Evolutionary conservation across 2,888 invertebrate species (phyloP).

Genomic region (Gortyna flavago): DNA sequence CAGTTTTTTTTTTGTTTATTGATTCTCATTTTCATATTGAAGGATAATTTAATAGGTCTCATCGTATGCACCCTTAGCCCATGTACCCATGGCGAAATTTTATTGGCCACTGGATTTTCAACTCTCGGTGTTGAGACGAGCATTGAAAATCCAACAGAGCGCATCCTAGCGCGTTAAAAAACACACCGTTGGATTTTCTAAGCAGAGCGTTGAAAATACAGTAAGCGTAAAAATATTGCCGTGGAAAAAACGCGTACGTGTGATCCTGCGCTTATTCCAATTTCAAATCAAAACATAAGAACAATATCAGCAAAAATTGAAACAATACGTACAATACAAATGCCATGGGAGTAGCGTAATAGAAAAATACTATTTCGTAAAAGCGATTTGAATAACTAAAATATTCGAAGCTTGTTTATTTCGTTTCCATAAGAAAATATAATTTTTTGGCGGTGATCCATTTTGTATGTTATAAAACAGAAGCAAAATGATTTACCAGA

Average conservation of each 20-base stretch:
- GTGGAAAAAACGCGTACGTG: neutral
- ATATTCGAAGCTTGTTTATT: constrained; percentile 13
- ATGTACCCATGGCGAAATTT: neutral
- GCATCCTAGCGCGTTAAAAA: neutral
- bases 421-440: constrained; percentile 13
- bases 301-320: neutral
- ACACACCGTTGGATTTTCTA: neutral
- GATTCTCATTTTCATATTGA: neutral
- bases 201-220: neutral
- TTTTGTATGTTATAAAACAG: neutral
- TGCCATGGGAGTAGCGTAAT: constrained; percentile 11
- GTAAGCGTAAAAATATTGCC: neutral
- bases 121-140: neutral
- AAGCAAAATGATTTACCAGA: constrained; percentile 11
- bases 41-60: no score
- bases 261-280: neutral
- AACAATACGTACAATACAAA: constrained; percentile 1
- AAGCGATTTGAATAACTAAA: constrained; percentile 51
- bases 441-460: neutral
- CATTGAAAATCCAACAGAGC: neutral
- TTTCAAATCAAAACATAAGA: neutral
- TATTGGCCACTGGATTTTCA: neutral
- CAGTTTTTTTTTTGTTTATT: no score
- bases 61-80: neutral
- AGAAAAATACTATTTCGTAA: constrained; percentile 45